phyloP scores from a whole-genome alignment of 2,888 invertebrate species.

The Morpho achilles region DNA sequence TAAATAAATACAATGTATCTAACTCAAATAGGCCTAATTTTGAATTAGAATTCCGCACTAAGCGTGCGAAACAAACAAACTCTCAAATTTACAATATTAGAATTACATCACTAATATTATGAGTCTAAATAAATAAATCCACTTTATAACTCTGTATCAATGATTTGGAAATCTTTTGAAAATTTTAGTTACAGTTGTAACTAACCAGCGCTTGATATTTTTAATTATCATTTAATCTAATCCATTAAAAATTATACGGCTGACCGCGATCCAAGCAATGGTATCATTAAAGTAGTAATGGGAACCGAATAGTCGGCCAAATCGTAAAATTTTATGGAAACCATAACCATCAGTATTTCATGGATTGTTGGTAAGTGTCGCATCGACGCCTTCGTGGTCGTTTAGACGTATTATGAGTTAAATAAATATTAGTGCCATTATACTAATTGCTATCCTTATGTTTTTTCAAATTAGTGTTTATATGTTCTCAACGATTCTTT shows the following conservation, averaged over 20 bases:
- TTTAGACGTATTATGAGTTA: background rate
- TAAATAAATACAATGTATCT: too few relatives aligned
- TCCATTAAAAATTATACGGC: conserved; percentile 7
- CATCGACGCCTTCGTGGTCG: conserved; percentile 11
- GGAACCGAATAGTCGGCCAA: conserved; percentile 12
- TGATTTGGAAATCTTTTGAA: too few relatives aligned
- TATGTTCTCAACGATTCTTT: too few relatives aligned
- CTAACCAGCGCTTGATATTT: background rate
- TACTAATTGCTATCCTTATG: conserved; percentile 1
- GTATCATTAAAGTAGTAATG: conserved; percentile 16
- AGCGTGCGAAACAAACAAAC: too few relatives aligned
- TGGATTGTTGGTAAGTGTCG: conserved; percentile 9
- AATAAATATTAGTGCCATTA: conserved; percentile 5
- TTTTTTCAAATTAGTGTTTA: background rate
- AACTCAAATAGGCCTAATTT: too few relatives aligned
- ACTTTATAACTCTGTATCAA: too few relatives aligned
- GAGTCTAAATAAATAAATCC: too few relatives aligned
- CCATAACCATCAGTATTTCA: conserved; percentile 11
- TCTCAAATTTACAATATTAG: too few relatives aligned
- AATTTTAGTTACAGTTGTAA: too few relatives aligned
- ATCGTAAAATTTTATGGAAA: conserved; percentile 22
- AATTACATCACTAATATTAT: too few relatives aligned
- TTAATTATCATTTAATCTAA: conserved; percentile 9
- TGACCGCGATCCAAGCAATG: conserved; percentile 12
- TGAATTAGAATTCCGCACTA: too few relatives aligned